phyloP scores from a whole-genome alignment of 2,888 invertebrate species.

The Mimumesa dahlbomi region DNA sequence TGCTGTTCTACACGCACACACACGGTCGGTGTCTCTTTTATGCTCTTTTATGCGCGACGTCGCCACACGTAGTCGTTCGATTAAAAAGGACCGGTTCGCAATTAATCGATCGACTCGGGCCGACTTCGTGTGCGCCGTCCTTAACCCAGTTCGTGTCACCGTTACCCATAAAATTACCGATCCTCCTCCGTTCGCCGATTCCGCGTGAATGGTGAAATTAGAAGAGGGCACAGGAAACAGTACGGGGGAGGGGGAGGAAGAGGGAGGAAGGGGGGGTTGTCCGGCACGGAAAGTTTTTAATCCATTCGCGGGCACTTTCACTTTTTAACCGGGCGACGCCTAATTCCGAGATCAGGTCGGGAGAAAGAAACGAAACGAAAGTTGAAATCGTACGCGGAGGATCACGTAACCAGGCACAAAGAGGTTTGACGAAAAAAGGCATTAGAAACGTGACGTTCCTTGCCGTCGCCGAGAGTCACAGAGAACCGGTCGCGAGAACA shows the following conservation, averaged over 20 bases:
- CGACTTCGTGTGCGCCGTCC: constrained; percentile 44
- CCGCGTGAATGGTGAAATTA: constrained; percentile 27
- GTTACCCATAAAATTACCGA: constrained; percentile 51
- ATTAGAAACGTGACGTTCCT: too few relatives aligned
- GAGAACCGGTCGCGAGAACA: too few relatives aligned
- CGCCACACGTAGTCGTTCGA: constrained; percentile 27
- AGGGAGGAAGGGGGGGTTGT: not conserved
- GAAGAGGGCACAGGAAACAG: not conserved
- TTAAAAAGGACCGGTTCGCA: constrained; percentile 61
- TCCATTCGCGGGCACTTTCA: constrained; percentile 45
- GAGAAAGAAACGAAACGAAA: constrained; percentile 59
- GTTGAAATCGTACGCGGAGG: constrained; percentile 23
- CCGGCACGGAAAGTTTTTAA: constrained; percentile 25
- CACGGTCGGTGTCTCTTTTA: not conserved
- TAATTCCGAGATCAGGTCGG: constrained; percentile 46
- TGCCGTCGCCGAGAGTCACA: too few relatives aligned
- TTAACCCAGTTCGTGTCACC: constrained; percentile 56
- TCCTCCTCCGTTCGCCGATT: constrained; percentile 16
- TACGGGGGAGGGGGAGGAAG: constrained; percentile 31
- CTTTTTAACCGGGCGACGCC: constrained; percentile 41
- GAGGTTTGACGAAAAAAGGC: constrained; percentile 31
- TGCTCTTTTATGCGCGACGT: not conserved
- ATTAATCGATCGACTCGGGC: constrained; percentile 54
- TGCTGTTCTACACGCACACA: too few relatives aligned
- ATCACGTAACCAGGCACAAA: constrained; percentile 19